Evolutionary conservation across 2,113 vertebrate genomes (phyloP).

Genomic region (Bos javanicus): DNA sequence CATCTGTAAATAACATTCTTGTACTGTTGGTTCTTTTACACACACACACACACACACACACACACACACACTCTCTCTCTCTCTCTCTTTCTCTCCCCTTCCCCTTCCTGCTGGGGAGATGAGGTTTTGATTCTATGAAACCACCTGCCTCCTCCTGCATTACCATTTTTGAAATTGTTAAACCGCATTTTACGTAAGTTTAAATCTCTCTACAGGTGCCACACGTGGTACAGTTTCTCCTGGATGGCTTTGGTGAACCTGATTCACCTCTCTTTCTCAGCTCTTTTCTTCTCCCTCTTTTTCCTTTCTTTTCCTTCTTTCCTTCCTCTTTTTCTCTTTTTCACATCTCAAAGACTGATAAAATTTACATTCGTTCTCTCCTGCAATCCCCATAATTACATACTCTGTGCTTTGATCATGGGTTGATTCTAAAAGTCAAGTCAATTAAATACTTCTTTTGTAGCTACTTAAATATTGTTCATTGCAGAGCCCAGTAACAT

Average conservation of each 20-base stretch:
- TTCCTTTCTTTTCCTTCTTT: neutral
- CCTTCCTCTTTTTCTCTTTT: neutral
- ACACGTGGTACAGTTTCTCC: neutral
- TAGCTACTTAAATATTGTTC: neutral
- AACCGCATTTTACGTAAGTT: neutral
- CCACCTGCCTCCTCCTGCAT: neutral
- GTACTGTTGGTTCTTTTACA: neutral
- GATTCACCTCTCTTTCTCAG: neutral
- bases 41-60: accelerated
- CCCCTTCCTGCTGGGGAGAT: neutral
- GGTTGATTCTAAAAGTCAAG: neutral
- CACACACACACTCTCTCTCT: accelerated
- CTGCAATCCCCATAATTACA: neutral
- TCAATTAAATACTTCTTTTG: neutral
- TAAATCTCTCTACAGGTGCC: neutral
- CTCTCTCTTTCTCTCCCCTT: too few species aligned
- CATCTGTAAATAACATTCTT: neutral
- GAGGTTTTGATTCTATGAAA: neutral
- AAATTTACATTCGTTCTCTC: neutral
- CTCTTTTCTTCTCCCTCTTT: neutral
- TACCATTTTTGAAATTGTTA: neutral
- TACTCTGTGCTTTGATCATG: neutral
- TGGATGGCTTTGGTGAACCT: neutral
- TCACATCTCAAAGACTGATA: neutral
- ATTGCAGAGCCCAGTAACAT: neutral